These are phyloP conservation scores for Carcina quercana DNA, from an alignment of 2,888 invertebrate genomes.

Conservation along the genomic window DNA sequence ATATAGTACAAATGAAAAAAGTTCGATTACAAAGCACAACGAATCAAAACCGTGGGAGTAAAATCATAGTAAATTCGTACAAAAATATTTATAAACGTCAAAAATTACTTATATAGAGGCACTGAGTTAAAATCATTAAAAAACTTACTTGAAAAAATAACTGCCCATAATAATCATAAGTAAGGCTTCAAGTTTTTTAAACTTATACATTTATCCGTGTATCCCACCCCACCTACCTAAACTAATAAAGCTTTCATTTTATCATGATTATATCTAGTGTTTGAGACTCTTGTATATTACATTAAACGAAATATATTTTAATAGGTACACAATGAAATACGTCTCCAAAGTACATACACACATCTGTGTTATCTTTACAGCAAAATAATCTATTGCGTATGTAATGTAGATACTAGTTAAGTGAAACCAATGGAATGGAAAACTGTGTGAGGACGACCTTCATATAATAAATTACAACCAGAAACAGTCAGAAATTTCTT, in stretches of 20 bases:
- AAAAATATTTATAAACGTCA: neutral
- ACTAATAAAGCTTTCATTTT: constrained; percentile 67
- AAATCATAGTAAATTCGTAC: too few relatives aligned
- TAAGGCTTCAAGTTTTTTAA: too few relatives aligned
- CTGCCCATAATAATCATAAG: too few relatives aligned
- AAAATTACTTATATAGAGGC: neutral
- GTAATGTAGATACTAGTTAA: too few relatives aligned
- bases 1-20: too few relatives aligned
- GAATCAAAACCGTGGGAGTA: too few relatives aligned
- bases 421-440: too few relatives aligned
- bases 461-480: too few relatives aligned
- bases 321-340: neutral
- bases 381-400: too few relatives aligned
- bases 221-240: constrained; percentile 33
- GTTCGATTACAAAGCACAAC: too few relatives aligned
- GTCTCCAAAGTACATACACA: neutral
- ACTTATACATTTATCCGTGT: constrained; percentile 12
- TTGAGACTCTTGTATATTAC: constrained; percentile 36
- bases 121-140: neutral
- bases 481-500: too few relatives aligned
- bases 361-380: neutral
- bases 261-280: constrained; percentile 42
- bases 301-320: constrained; percentile 15
- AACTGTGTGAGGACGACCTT: too few relatives aligned
- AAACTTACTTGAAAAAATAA: neutral